These are phyloP conservation scores for Oreochromis tanganicae DNA, from an alignment of 2,113 vertebrate species.

Conservation along the genomic window DNA sequence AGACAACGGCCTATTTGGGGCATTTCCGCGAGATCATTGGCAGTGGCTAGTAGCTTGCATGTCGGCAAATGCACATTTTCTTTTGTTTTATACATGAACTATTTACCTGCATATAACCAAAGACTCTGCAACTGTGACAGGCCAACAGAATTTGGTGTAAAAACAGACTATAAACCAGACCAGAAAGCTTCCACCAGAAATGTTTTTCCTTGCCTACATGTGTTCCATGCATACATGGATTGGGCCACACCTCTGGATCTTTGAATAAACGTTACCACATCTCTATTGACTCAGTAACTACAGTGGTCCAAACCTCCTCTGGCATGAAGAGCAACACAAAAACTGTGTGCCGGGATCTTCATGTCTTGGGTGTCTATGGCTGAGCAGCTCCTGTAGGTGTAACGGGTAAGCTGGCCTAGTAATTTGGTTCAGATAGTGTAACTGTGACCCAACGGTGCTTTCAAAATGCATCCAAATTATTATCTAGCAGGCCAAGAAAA, in stretches of 20 bases:
- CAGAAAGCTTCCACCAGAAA: not conserved
- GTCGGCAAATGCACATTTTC: not conserved
- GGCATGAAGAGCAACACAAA: not conserved
- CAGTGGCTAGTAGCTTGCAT: rapidly evolving
- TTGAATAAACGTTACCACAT: not conserved
- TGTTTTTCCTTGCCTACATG: not conserved
- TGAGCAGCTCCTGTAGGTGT: rapidly evolving
- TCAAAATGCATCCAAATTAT: not conserved
- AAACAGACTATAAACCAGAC: not conserved
- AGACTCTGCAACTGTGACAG: not conserved
- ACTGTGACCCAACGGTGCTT: not conserved
- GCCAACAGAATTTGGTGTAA: not conserved
- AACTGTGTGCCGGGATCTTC: not conserved
- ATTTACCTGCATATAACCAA: not conserved
- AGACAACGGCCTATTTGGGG: not conserved
- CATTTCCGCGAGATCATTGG: rapidly evolving
- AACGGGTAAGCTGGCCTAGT: not conserved
- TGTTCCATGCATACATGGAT: not conserved
- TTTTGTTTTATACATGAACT: not conserved
- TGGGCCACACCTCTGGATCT: rapidly evolving
- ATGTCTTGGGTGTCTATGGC: not conserved
- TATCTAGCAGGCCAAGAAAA: not conserved
- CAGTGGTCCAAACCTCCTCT: not conserved
- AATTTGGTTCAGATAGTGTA: not conserved
- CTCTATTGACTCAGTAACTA: not conserved